A percentile compares a stretch with the other conserved stretches of the same genome.
phyloP scores from a whole-genome alignment of 2,113 vertebrate genomes.

The Irena cyanogastra region DNA sequence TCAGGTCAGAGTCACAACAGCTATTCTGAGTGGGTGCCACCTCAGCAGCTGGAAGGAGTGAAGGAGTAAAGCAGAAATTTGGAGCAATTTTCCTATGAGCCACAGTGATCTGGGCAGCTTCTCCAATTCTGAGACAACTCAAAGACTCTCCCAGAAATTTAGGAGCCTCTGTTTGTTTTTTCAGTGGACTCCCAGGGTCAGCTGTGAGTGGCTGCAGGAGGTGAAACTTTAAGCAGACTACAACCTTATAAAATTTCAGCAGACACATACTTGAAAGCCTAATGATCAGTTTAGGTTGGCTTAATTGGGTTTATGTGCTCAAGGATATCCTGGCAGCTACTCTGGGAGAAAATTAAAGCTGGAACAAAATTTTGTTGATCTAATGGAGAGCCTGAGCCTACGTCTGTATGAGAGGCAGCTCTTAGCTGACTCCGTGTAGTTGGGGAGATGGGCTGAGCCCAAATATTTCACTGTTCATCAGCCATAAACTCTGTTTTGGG shows the following conservation, averaged over 20 bases:
- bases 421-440: neutral
- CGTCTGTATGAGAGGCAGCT: neutral
- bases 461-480: neutral
- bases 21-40: neutral
- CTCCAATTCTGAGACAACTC: neutral
- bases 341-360: slow-evolving; percentile 45
- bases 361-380: slow-evolving; percentile 21
- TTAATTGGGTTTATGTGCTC: slow-evolving; percentile 60
- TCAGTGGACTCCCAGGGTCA: slow-evolving; percentile 7
- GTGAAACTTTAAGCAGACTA: slow-evolving; percentile 48
- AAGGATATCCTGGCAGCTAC: slow-evolving; percentile 55
- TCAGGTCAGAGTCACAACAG: neutral
- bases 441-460: neutral
- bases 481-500: neutral
- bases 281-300: slow-evolving; percentile 54
- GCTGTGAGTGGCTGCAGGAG: slow-evolving; percentile 29
- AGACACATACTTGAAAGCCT: slow-evolving; percentile 57
- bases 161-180: slow-evolving; percentile 21
- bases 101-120: neutral
- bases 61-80: neutral
- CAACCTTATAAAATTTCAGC: slow-evolving; percentile 58
- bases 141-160: neutral
- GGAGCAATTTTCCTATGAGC: neutral
- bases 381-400: neutral
- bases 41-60: neutral